These are phyloP conservation scores for Orthosia gothica DNA, from an alignment of 2,888 invertebrate genomes.

Conservation along the genomic window DNA sequence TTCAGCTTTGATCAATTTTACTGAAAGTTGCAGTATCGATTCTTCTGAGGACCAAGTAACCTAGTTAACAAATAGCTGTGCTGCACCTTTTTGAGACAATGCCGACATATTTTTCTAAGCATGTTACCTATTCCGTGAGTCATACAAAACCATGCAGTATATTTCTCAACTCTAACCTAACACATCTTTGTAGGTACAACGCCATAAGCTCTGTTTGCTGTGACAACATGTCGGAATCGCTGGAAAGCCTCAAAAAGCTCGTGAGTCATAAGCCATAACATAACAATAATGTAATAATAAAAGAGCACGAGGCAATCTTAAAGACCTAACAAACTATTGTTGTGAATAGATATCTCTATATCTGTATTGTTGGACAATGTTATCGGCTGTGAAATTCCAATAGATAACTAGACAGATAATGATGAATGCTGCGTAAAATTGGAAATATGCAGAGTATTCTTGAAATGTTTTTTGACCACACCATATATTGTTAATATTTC, in stretches of 20 bases:
- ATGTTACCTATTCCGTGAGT: conserved; percentile 51
- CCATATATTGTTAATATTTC: not conserved
- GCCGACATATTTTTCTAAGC: conserved; percentile 15
- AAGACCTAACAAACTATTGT: conserved; percentile 48
- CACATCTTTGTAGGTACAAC: conserved; percentile 48
- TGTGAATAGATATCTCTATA: conserved; percentile 45
- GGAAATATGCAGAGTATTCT: not conserved
- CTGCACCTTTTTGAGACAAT: not conserved
- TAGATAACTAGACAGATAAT: conserved; percentile 47
- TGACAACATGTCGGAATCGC: conserved; percentile 68
- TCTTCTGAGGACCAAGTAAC: too few relatives aligned
- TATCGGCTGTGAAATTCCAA: conserved; percentile 59
- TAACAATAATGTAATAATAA: conserved; percentile 48
- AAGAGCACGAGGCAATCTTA: conserved; percentile 39
- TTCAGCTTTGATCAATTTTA: conserved; percentile 33
- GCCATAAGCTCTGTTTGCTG: conserved; percentile 70
- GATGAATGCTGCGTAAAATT: conserved; percentile 16
- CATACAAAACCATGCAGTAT: conserved; percentile 54
- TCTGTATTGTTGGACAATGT: conserved; percentile 50
- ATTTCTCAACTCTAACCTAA: conserved; percentile 56
- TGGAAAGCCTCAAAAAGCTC: conserved; percentile 62
- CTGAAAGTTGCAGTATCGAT: not conserved
- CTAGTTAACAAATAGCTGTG: not conserved
- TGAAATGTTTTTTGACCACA: not conserved
- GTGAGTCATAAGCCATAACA: conserved; percentile 57